A percentile compares a stretch with the other conserved stretches of the same genome.
Evolutionary conservation across 2,797 vertebrate genomes (phyloP).

Genomic region (Dendrocincla tyrannina): DNA sequence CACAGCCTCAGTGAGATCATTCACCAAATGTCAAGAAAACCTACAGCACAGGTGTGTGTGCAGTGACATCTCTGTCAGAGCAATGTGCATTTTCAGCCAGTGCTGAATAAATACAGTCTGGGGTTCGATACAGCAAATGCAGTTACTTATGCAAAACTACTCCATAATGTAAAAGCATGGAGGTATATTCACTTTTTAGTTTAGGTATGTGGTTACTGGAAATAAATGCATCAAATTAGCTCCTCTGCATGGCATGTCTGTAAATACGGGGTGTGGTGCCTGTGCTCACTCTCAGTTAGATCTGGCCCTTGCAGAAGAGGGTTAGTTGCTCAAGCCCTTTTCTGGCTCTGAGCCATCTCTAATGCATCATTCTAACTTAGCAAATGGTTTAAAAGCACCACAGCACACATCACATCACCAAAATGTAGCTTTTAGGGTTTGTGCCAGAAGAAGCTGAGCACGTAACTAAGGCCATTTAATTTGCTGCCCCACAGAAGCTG

Average conservation of each 20-base stretch:
- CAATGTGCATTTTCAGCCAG: background rate
- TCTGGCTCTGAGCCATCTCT: background rate
- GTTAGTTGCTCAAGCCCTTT: background rate
- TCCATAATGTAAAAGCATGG: rapidly evolving
- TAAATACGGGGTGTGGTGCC: background rate
- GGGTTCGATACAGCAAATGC: background rate
- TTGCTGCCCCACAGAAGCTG: background rate
- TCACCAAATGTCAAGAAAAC: background rate
- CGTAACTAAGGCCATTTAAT: background rate
- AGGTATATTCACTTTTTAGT: background rate
- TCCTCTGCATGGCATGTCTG: background rate
- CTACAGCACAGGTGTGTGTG: background rate
- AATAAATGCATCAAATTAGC: background rate
- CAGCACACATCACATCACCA: background rate
- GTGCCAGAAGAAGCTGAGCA: background rate
- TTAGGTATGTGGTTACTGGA: background rate
- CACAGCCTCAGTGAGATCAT: background rate
- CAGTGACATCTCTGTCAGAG: background rate
- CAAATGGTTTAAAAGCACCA: background rate
- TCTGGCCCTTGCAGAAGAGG: background rate
- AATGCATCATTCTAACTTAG: background rate
- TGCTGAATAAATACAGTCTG: background rate
- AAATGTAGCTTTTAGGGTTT: background rate
- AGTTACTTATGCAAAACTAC: background rate
- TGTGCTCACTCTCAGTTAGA: background rate